Conservation (phyloP, 2,113 vertebrate genomes). For the Zingel zingel region DNA sequence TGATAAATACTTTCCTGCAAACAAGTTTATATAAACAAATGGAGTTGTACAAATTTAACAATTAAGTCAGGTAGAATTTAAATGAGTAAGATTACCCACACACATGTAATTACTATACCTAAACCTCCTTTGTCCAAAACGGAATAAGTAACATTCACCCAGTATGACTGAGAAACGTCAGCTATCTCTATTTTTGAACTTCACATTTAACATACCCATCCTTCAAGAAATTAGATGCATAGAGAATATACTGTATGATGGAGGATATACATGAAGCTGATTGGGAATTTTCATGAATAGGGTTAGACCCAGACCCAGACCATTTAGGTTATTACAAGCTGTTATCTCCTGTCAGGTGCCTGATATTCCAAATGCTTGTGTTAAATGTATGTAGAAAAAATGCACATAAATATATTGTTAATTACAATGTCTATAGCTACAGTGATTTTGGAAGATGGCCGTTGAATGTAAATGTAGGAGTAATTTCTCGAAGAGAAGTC, state of each 20-base stretch:
- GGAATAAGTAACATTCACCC: neutral
- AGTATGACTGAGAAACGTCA: neutral
- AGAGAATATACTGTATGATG: neutral
- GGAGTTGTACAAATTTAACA: constrained; percentile 5
- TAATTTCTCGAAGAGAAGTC: neutral
- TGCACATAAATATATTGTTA: neutral
- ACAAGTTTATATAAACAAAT: constrained; percentile 20
- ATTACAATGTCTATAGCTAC: neutral
- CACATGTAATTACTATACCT: neutral
- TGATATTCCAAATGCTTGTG: neutral
- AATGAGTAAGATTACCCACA: neutral
- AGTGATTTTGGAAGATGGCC: neutral
- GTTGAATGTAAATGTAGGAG: neutral
- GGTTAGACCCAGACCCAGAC: too few relatives aligned
- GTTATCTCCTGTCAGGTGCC: neutral
- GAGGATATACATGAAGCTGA: neutral
- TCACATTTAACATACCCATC: neutral
- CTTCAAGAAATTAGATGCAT: neutral
- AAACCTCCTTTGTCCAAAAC: neutral
- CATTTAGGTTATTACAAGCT: neutral
- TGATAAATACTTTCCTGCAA: constrained; percentile 5
- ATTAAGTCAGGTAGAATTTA: neutral
- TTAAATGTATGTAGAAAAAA: neutral
- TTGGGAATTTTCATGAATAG: neutral
- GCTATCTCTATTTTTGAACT: constrained; percentile 13